Evolutionary conservation across 1,140 invertebrate genomes (phyloP).

Genomic region (Drosophila funebris): DNA sequence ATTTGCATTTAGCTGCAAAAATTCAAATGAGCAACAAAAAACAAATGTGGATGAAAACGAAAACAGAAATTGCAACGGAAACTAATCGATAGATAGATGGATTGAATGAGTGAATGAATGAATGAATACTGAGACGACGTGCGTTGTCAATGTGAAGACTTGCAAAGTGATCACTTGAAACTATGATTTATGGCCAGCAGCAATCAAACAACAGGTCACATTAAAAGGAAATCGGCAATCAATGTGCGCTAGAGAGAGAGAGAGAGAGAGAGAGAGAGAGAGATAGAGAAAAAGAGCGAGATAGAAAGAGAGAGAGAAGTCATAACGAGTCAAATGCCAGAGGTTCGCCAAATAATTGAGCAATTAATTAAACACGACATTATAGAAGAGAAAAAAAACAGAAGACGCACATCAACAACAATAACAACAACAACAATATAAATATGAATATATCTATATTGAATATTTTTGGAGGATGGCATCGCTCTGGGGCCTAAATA

Average conservation of each 20-base stretch:
- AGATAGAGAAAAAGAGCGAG: conserved; percentile 15
- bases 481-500: conserved; percentile 31
- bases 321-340: conserved; percentile 72
- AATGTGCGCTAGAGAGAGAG: neutral
- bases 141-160: conserved; percentile 50
- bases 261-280: neutral
- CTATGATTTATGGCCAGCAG: conserved; percentile 63
- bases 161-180: conserved; percentile 44
- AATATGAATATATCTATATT: conserved; percentile 47
- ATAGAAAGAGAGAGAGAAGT: neutral
- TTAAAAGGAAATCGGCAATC: conserved; percentile 59
- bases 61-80: conserved; percentile 39
- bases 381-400: conserved; percentile 48
- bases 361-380: conserved; percentile 72
- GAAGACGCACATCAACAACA: conserved; percentile 21
- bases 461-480: conserved; percentile 36
- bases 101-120: neutral
- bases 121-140: conserved; percentile 27
- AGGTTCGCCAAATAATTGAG: conserved; percentile 78
- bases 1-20: conserved; percentile 29
- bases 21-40: conserved; percentile 3
- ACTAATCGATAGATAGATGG: conserved; percentile 41
- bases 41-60: neutral
- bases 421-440: conserved; percentile 44
- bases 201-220: conserved; percentile 57